Evolutionary conservation across 2,797 vertebrate genomes (phyloP).

Genomic region (Coracias cyanogaster): DNA sequence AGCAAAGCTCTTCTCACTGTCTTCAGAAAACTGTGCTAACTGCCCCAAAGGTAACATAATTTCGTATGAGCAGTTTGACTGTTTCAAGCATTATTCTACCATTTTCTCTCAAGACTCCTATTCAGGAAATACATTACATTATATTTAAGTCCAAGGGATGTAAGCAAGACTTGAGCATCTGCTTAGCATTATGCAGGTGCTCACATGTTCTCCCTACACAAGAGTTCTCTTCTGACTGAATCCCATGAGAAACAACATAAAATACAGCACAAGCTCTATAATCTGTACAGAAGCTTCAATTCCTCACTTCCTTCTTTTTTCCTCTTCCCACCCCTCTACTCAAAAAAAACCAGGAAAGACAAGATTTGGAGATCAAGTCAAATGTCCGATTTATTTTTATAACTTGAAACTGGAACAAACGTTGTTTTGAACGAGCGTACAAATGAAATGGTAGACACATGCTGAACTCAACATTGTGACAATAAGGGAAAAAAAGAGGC

Average conservation of each 20-base stretch:
- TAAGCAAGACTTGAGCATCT: background rate
- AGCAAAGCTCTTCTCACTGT: background rate
- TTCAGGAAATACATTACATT: background rate
- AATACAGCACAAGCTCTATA: background rate
- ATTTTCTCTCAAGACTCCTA: background rate
- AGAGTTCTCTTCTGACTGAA: background rate
- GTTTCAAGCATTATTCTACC: background rate
- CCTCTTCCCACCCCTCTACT: conserved; percentile 21
- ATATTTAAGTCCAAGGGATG: background rate
- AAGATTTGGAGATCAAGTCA: conserved; percentile 86
- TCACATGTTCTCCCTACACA: background rate
- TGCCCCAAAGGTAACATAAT: background rate
- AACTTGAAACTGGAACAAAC: conserved; percentile 89
- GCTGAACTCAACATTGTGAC: conserved; percentile 88
- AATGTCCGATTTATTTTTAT: conserved; percentile 90
- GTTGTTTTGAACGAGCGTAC: conserved; percentile 87
- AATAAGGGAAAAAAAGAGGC: conserved; percentile 82
- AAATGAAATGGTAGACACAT: conserved; percentile 90
- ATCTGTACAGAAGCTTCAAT: background rate
- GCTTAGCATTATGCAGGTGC: background rate
- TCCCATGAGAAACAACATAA: background rate
- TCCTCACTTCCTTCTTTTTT: background rate
- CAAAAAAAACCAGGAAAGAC: conserved; percentile 80
- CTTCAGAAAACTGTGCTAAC: background rate
- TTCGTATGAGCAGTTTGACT: background rate